Evolutionary conservation across 92 coral and sea anemone species (phyloP), one percentile per base, ranked within the genome.

Genomic region (Nematostella vectensis): DNA sequence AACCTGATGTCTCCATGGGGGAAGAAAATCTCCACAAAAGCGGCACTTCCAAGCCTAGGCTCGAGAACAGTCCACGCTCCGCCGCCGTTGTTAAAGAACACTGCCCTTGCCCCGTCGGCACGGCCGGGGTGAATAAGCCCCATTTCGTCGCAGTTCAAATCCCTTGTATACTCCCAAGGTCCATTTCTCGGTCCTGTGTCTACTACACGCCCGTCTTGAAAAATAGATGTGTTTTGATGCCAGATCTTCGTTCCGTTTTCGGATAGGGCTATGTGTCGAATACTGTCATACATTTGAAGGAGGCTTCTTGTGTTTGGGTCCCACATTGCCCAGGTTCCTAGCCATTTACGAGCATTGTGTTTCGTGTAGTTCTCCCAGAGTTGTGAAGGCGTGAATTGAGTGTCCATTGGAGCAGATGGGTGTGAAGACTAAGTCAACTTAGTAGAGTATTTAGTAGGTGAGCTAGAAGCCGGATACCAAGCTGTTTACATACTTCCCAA

Each of bases 151-250:
- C 62, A 66, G 48, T 66, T 59, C 1, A 54, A 55, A 17, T 66
- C 72, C 57, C 61, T 55, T 11, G 20, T 27, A 48, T 66, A 66
- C 27, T 40, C 72, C 72, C 72, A 66, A 1, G 72, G 72, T 12
- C 72, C 72, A n/a, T 66, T 66, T 54, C 57, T 54, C 0, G 44
- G 62, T 15, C 72, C 72, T 25, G 27, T 29, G 23, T 28, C 13
- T 13, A 15, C 11, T 2, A 12, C 29, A 1, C 54, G 42, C 20
- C 57, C 72, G 29, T 66, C 72, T 2, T 29, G 12, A 27, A 54
- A 66, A 18, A 66, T 66, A 12, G 31, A 43, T 30, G 72, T 66
- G 17, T 66, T 66, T 29, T 66, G 72, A 26, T 66, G 72, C 13
- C 29, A 19, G 40, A 66, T 66, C 17, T 16, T 58, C 9, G 28